Percentiles rank a stretch among this genome's conserved stretches.
phyloP scores from a whole-genome alignment of 2,888 invertebrate species.

The Idaea biselata region DNA sequence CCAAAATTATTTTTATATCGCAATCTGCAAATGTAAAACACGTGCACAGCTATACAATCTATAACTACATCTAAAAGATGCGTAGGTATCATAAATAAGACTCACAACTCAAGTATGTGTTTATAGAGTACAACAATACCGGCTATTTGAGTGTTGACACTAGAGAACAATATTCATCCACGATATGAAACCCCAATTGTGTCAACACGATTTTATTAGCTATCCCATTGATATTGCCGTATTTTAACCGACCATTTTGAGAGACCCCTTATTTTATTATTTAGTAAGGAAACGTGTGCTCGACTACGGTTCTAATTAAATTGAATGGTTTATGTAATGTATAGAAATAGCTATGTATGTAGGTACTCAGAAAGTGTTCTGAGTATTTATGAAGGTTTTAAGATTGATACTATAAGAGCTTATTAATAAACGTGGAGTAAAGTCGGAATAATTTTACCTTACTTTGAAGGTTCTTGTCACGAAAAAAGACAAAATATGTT shows the following conservation, averaged over 20 bases:
- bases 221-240: constrained; percentile 38
- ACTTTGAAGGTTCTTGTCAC: too few relatives aligned
- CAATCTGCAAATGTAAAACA: too few relatives aligned
- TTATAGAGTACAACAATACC: constrained; percentile 20
- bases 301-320: constrained; percentile 17
- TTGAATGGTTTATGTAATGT: constrained; percentile 15
- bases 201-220: constrained; percentile 55
- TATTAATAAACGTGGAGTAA: too few relatives aligned
- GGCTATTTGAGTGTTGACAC: constrained; percentile 19
- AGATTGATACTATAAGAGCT: too few relatives aligned
- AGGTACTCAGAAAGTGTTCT: constrained; percentile 36
- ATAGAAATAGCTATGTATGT: constrained; percentile 11
- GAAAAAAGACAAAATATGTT: too few relatives aligned
- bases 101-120: not conserved
- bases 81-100: not conserved
- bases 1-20: too few relatives aligned
- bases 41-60: too few relatives aligned
- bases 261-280: constrained; percentile 25
- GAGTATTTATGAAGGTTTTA: too few relatives aligned
- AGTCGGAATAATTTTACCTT: too few relatives aligned
- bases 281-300: constrained; percentile 4
- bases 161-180: constrained; percentile 23
- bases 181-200: constrained; percentile 44
- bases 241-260: constrained; percentile 26
- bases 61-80: not conserved